phyloP scores from a whole-genome alignment of 37 sponge, comb jelly and placozoan species.

The Ephydatia muelleri region DNA sequence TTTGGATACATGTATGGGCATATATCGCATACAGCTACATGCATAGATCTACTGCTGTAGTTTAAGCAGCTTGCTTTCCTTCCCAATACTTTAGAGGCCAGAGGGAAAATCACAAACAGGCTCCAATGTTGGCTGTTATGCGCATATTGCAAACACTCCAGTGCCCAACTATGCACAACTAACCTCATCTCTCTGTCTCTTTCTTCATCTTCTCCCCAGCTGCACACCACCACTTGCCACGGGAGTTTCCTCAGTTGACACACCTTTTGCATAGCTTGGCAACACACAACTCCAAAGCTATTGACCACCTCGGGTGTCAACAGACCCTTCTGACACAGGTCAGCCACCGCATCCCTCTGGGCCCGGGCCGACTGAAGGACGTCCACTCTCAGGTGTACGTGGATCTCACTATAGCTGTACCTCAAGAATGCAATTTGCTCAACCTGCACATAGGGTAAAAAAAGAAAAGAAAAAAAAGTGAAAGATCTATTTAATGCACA shows the following conservation, averaged over 20 bases:
- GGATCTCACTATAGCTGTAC: constrained; percentile 44
- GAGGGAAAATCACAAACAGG: too few species aligned
- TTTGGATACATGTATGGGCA: too few species aligned
- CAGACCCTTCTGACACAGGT: not conserved
- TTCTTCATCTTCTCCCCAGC: constrained; percentile 54
- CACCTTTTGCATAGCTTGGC: constrained; percentile 17
- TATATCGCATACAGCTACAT: too few species aligned
- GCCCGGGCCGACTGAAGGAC: constrained; percentile 33
- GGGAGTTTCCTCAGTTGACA: not conserved
- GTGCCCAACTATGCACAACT: not conserved
- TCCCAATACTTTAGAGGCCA: too few species aligned
- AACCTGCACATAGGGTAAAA: not conserved
- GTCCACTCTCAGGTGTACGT: constrained; percentile 41
- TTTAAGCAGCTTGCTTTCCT: too few species aligned
- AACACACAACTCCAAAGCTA: constrained; percentile 42
- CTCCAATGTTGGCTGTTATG: too few species aligned
- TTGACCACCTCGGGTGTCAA: constrained; percentile 14
- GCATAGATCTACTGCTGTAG: too few species aligned
- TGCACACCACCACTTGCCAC: constrained; percentile 45
- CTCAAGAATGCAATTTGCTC: constrained; percentile 18
- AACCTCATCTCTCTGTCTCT: constrained; percentile 16
- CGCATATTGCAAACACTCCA: too few species aligned
- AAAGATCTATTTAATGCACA: too few species aligned
- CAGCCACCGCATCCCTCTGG: constrained; percentile 41
- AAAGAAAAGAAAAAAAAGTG: not conserved